Conservation (phyloP, 2,113 vertebrate species). For the Caracal caracal region DNA sequence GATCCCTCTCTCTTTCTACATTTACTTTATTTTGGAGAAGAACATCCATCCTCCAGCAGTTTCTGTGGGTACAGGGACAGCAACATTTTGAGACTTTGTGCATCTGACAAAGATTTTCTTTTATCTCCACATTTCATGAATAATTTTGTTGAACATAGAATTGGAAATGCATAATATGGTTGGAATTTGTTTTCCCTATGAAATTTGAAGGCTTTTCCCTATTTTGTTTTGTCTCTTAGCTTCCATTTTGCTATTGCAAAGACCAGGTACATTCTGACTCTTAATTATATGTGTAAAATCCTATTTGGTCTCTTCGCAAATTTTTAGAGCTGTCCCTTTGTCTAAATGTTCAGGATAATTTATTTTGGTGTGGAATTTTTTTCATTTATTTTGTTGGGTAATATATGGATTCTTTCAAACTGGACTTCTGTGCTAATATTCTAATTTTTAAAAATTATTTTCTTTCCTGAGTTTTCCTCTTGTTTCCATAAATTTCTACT, state of each 20-base stretch:
- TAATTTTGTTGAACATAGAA: not conserved
- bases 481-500: not conserved
- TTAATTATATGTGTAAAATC: not conserved
- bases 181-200: not conserved
- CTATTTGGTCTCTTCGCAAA: not conserved
- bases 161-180: not conserved
- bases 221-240: not conserved
- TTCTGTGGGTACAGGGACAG: not conserved
- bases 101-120: not conserved
- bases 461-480: not conserved
- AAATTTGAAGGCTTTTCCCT: not conserved
- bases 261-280: not conserved
- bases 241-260: not conserved
- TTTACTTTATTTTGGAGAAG: not conserved
- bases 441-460: not conserved
- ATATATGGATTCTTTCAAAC: not conserved
- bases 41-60: not conserved
- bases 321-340: not conserved
- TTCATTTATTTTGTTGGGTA: not conserved
- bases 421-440: not conserved
- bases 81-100: not conserved
- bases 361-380: not conserved
- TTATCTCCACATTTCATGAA: not conserved
- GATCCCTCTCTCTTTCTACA: not conserved
- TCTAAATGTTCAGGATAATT: not conserved